Conservation (phyloP, 2,797 vertebrate genomes). For the Lacerta agilis region DNA sequence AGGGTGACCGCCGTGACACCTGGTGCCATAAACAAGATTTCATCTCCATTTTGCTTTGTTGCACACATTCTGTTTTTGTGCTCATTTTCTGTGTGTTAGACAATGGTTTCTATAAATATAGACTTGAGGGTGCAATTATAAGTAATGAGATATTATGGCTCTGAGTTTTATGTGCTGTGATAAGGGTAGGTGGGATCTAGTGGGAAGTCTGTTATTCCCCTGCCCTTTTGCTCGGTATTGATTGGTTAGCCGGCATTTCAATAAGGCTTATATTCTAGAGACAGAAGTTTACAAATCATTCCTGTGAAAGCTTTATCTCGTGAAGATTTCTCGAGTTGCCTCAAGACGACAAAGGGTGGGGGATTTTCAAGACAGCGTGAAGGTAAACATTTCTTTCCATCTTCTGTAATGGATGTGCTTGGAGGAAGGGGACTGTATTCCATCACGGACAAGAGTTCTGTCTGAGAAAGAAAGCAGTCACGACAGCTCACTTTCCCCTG, state of each 20-base stretch:
- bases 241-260: constrained; percentile 67
- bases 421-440: background rate
- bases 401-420: constrained; percentile 3
- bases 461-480: background rate
- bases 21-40: background rate
- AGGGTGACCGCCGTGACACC: background rate
- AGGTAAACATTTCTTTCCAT: constrained; percentile 65
- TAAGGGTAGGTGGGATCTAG: constrained; percentile 51
- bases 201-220: constrained; percentile 43
- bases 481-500: background rate
- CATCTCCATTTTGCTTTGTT: background rate
- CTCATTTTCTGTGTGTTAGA: constrained; percentile 32
- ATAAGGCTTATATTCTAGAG: constrained; percentile 67
- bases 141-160: constrained; percentile 61
- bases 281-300: constrained; percentile 49
- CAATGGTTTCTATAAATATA: constrained; percentile 59
- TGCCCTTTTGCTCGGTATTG: constrained; percentile 55
- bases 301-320: constrained; percentile 56
- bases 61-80: background rate
- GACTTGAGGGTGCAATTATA: constrained; percentile 67
- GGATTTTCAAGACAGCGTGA: constrained; percentile 57
- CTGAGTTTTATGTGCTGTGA: constrained; percentile 56
- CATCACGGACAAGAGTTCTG: background rate
- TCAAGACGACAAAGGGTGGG: constrained; percentile 55
- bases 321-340: constrained; percentile 59